Percentiles rank a stretch among this genome's conserved stretches.
Conservation (phyloP, 2,797 vertebrate species). For the Phoeniculus purpureus region DNA sequence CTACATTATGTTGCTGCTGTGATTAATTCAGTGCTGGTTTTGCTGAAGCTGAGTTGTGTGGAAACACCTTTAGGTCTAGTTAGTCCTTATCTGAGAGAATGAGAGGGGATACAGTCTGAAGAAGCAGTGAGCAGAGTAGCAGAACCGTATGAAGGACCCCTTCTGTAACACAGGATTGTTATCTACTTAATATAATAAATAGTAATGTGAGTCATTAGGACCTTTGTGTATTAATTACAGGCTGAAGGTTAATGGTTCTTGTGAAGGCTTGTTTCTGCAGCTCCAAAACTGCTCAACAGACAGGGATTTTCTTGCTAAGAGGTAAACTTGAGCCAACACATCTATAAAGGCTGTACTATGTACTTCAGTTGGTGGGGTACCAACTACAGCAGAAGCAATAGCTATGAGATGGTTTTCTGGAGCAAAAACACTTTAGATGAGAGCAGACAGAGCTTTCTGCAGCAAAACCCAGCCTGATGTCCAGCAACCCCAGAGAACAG, state of each 20-base stretch:
- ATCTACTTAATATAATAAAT: neutral
- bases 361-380: neutral
- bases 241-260: neutral
- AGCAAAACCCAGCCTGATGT: neutral
- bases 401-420: neutral
- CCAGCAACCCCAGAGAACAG: neutral
- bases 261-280: neutral
- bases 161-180: neutral
- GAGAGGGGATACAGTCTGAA: neutral
- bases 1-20: conserved; percentile 3
- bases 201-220: neutral
- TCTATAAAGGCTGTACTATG: neutral
- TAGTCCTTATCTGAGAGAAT: neutral
- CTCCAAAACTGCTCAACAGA: neutral
- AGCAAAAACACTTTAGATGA: neutral
- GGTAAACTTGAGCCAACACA: neutral
- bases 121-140: neutral
- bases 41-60: conserved; percentile 30
- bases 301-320: neutral
- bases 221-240: neutral
- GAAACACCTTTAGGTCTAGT: neutral
- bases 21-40: conserved; percentile 34
- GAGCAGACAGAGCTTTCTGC: neutral
- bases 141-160: neutral
- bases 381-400: neutral